Evolutionary conservation across 2,888 invertebrate species (phyloP), one percentile per base, ranked within the genome.

Genomic region (Polia nebulosa): DNA sequence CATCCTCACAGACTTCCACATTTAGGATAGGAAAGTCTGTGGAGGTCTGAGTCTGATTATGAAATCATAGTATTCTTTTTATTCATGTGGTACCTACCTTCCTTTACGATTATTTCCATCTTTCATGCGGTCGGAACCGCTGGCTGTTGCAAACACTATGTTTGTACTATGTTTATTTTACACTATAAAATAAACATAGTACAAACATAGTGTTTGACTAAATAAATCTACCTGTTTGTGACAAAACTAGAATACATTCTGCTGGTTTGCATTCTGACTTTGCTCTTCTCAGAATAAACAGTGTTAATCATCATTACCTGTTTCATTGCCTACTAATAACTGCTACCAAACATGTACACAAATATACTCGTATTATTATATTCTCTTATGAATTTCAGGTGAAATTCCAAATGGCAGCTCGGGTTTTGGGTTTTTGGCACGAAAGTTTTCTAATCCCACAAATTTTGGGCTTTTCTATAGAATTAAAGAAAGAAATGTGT

Each of bases 241-340:
- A 56, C 55, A 45, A 36, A 44, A 55, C 29, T n/a, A 29, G 25
- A 17, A 9, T 25, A 25, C n/a, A 25, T 15, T 45, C 29, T 68
- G n/a, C n/a, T 36, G 11, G n/a, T n/a, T 11, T 13, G 27, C n/a
- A 55, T 20, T 64, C 51, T 64, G n/a, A 15, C 32, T 65, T 34
- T 13, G 34, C 20, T 20, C 36, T 20, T 20, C 27, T 3, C 20
- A 20, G 36, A 56, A 39, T 29, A 55, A 29, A 39, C 56, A 44
- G 1, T 36, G 22, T 47, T 47, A n/a, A 29, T 29, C 29, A 29
- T 29, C 4, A 29, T 29, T 4, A 22, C 5, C 2, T 20, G 7
- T 29, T 45, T 56, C 22, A 13, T 3, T 2, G 5, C 6, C n/a
- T 32, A 13, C 17, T n/a, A 11, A 3, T 0, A 58, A 44, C n/a